Evolutionary conservation across 2,888 invertebrate genomes (phyloP).

Genomic region (Icerya purchasi): DNA sequence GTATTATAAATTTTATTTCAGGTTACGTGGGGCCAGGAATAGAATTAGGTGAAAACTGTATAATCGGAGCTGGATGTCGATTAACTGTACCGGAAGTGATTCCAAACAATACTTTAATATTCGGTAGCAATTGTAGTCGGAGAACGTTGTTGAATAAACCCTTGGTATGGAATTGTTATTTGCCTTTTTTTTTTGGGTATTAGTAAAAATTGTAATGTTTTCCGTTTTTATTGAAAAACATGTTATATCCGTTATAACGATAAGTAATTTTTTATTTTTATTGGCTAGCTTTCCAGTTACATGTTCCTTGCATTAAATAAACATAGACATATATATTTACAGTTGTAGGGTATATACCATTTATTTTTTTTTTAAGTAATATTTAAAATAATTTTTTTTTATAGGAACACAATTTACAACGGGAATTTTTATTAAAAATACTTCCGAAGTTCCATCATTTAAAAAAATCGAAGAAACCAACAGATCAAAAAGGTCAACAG

Average conservation of each 20-base stretch:
- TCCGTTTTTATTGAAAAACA: too few relatives aligned
- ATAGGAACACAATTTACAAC: slow-evolving; percentile 63
- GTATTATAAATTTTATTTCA: too few relatives aligned
- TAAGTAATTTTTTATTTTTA: too few relatives aligned
- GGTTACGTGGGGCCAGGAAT: slow-evolving; percentile 61
- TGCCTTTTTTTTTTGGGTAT: too few relatives aligned
- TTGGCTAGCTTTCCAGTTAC: too few relatives aligned
- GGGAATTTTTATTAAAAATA: slow-evolving; percentile 77
- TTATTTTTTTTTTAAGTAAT: too few relatives aligned
- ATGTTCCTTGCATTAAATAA: too few relatives aligned
- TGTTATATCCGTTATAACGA: too few relatives aligned
- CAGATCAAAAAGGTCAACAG: too few relatives aligned
- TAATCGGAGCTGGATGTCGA: slow-evolving; percentile 69
- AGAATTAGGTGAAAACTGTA: slow-evolving; percentile 70
- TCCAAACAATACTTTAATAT: slow-evolving; percentile 73
- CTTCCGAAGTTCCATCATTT: slow-evolving; percentile 87
- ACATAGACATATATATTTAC: background rate
- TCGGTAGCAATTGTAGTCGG: slow-evolving; percentile 60
- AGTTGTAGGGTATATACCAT: too few relatives aligned
- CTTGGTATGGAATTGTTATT: slow-evolving; percentile 33
- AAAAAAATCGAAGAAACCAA: slow-evolving; percentile 41
- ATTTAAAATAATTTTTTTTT: too few relatives aligned
- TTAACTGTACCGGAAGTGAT: slow-evolving; percentile 51
- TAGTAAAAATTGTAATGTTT: too few relatives aligned
- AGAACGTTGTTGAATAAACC: slow-evolving; percentile 72